Base-by-base conservation (phyloP, 1,140 invertebrate genomes). In the Theocolax elegans region DNA sequence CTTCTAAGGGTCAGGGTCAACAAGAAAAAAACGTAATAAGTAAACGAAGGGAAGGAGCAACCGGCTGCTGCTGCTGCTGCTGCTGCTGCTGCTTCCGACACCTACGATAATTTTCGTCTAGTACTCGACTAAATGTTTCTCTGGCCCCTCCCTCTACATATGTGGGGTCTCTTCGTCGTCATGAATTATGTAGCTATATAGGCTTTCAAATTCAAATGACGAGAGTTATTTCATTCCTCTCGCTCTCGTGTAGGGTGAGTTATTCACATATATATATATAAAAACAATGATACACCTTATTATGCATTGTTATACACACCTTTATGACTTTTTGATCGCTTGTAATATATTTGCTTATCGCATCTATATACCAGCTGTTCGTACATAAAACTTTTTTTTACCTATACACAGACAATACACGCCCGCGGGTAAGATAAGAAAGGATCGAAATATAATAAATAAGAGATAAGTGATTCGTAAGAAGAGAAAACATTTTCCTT, bases 151-250 rank as follows among this genome's bases (percentile, higher is more conserved):
- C 44, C 59, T 9, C 23, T 15, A 27, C 9, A 25, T 38, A 31
- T 56, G 53, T 48, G 60, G 31, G 29, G 44, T 51, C 60, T 29
- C 35, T 10, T 27, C 29, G 27, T 48, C 12, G 12, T 51, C 49
- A 65, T 65, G 62, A 65, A 65, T 65, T 65, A 65, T 65, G 62
- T 53, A 53, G 7, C 3, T 23, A 31, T 51, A 10, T 49, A 66
- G 40, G 51, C 25, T 66, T 56, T 66, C 51, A 56, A 54, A 56
- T 56, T 54, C 25, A 56, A 56, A 66, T 56, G 21, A 46, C n/a
- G n/a, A 6, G n/a, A 8, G 44, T 46, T n/a, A n/a, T n/a, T n/a
- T n/a, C n/a, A n/a, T n/a, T n/a, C n/a, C n/a, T n/a, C n/a, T n/a
- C n/a, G n/a, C n/a, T n/a, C n/a, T n/a, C n/a, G n/a, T n/a, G n/a